These are phyloP conservation scores for Ophion slaviceki DNA, from an alignment of 2,888 invertebrate genomes.

Conservation along the genomic window DNA sequence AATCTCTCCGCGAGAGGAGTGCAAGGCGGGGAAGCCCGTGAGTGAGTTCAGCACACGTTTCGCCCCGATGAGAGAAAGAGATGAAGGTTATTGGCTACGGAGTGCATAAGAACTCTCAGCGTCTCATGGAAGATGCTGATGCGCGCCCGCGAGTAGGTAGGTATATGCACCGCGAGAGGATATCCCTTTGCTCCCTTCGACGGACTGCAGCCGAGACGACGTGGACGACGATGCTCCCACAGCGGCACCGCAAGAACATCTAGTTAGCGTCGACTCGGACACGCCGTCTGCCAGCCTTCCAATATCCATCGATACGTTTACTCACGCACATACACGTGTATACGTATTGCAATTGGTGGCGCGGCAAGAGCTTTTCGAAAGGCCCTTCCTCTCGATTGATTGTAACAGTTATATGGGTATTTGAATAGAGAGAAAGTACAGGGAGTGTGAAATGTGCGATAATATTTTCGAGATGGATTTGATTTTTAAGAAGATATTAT, in stretches of 20 bases:
- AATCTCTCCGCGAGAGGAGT: conserved; percentile 77
- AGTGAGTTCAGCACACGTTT: conserved; percentile 42
- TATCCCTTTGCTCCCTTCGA: conserved; percentile 53
- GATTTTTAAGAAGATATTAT: neutral
- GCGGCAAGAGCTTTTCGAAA: conserved; percentile 17
- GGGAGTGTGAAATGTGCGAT: neutral
- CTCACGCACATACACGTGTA: neutral
- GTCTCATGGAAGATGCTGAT: conserved; percentile 41
- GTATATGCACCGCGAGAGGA: conserved; percentile 15
- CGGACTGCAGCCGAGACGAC: conserved; percentile 49
- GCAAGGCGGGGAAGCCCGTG: conserved; percentile 56
- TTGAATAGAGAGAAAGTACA: neutral
- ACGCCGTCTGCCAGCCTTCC: conserved; percentile 61
- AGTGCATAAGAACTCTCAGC: conserved; percentile 30
- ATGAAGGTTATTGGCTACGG: conserved; percentile 60
- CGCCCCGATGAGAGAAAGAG: conserved; percentile 45
- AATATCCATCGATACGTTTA: conserved; percentile 15
- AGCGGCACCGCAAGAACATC: conserved; percentile 63
- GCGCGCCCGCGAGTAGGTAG: conserved; percentile 53
- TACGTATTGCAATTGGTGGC: neutral
- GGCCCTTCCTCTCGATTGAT: conserved; percentile 6
- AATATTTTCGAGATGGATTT: neutral
- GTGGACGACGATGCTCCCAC: conserved; percentile 43
- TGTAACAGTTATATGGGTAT: conserved; percentile 9
- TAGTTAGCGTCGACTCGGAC: conserved; percentile 67